phyloP scores from a whole-genome alignment of 2,888 invertebrate genomes.

The Chrysomela aeneicollis region DNA sequence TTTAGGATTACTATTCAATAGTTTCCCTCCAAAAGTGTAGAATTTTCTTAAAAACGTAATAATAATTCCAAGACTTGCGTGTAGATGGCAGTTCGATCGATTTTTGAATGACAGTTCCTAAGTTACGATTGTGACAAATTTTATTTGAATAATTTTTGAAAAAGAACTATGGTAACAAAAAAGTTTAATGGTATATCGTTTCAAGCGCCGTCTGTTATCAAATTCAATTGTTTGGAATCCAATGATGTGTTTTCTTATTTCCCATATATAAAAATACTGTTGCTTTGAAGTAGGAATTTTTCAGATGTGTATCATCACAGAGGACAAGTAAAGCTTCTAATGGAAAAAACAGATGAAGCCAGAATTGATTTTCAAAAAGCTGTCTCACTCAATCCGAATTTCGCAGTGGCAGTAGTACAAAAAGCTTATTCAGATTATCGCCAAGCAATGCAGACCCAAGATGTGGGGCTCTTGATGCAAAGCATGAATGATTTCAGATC shows the following conservation, averaged over 20 bases:
- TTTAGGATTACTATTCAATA: too few relatives aligned
- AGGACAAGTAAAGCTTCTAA: slow-evolving; percentile 84
- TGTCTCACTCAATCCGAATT: slow-evolving; percentile 81
- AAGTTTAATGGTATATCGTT: too few relatives aligned
- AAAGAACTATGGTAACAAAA: too few relatives aligned
- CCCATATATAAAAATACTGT: background rate
- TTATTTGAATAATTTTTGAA: too few relatives aligned
- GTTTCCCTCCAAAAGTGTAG: too few relatives aligned
- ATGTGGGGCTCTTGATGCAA: slow-evolving; percentile 67
- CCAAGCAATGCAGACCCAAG: slow-evolving; percentile 54
- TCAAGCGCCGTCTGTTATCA: too few relatives aligned
- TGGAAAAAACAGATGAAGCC: slow-evolving; percentile 84
- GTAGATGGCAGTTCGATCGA: too few relatives aligned
- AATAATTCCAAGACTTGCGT: too few relatives aligned
- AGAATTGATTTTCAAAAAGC: slow-evolving; percentile 84
- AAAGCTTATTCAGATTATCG: slow-evolving; percentile 89
- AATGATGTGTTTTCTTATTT: slow-evolving; percentile 5
- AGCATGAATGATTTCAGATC: slow-evolving; percentile 78
- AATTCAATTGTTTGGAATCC: too few relatives aligned
- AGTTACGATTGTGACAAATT: too few relatives aligned
- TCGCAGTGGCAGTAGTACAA: slow-evolving; percentile 87
- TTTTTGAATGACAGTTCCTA: too few relatives aligned
- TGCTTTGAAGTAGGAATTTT: slow-evolving; percentile 56
- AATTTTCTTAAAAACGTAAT: too few relatives aligned
- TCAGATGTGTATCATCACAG: slow-evolving; percentile 92